Evolutionary conservation across 2,888 invertebrate species (phyloP), one percentile per base, ranked within the genome.

Genomic region (Microctonus brassicae): DNA sequence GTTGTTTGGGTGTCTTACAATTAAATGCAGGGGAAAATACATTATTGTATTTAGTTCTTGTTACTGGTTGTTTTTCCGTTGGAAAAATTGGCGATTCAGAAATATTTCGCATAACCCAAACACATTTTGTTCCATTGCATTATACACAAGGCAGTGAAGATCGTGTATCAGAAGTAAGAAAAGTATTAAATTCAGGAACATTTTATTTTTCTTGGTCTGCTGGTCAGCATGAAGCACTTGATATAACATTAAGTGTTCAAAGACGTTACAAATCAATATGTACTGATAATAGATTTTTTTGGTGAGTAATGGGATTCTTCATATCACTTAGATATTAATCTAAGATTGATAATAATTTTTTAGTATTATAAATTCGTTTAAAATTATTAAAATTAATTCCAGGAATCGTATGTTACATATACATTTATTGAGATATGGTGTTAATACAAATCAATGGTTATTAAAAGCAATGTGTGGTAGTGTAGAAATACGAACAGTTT

Each of bases 401-500:
- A 94, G 94, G 94, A 99, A 99, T 88, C 93, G 98, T 81, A 97
- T 96, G 90, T 90, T 99, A 76, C 97, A 97, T 86, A 94, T 98
- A 75, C 97, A 97, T 88, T 90, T 99, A 78, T 92, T 97, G 81
- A 91, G 97, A 78, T 99, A 92, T 89, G 96, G 96, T 66, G 94
- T 99, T 52, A 94, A 97, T 85, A 95, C 95, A 79, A 92, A 92
- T 76, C 91, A 94, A 63, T 99, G 99, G 99, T 89, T 99, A 70
- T 90, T 98, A 53, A 96, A 97, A 88, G 92, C 95, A 39, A 98
- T 98, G 94, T 99, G 99, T 89, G 99, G 99, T 20, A 97, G 97
- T 69, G 95, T 99, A 20, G 98, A 99, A 89, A 95, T 99, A 76
- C 92, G 98, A 74, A 99, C 99, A 0, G 95, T 99, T n/a, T 99